A percentile compares a stretch with the other conserved stretches of the same genome.
phyloP scores from a whole-genome alignment of 2,113 vertebrate genomes.

The Cervus canadensis region DNA sequence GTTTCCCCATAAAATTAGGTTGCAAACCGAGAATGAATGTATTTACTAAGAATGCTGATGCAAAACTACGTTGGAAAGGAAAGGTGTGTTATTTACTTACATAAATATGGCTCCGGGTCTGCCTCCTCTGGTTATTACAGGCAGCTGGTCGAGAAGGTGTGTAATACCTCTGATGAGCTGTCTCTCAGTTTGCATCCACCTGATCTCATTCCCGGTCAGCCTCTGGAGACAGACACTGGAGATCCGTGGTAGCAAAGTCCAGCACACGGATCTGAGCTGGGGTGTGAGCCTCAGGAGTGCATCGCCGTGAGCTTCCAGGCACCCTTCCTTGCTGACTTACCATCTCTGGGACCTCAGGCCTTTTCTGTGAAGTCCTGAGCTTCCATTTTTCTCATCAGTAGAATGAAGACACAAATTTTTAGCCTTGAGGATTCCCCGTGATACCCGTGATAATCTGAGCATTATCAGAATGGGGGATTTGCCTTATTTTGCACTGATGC shows the following conservation, averaged over 20 bases:
- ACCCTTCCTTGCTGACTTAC: not conserved
- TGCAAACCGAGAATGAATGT: constrained; percentile 58
- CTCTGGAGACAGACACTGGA: not conserved
- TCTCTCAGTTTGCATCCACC: not conserved
- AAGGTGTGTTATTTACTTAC: constrained; percentile 58
- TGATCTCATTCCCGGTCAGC: not conserved
- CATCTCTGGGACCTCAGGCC: not conserved
- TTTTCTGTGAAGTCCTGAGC: not conserved
- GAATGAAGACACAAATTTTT: not conserved
- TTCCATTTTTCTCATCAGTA: not conserved
- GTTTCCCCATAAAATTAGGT: constrained; percentile 57
- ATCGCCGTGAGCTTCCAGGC: not conserved
- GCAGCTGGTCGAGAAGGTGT: constrained; percentile 8
- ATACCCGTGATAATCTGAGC: not conserved
- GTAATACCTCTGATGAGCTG: constrained; percentile 3
- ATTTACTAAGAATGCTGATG: constrained; percentile 51
- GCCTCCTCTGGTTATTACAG: constrained; percentile 28
- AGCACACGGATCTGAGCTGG: not conserved
- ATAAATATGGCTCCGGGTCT: constrained; percentile 26
- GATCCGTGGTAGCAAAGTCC: not conserved
- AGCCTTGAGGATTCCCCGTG: not conserved
- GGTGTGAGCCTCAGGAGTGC: not conserved
- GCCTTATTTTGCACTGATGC: not conserved
- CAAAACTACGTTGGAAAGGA: constrained; percentile 27
- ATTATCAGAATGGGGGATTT: not conserved